Percentiles rank a stretch among this genome's conserved stretches.
phyloP scores from a whole-genome alignment of 2,797 vertebrate species.

The Sternarchorhynchus goeldii region DNA sequence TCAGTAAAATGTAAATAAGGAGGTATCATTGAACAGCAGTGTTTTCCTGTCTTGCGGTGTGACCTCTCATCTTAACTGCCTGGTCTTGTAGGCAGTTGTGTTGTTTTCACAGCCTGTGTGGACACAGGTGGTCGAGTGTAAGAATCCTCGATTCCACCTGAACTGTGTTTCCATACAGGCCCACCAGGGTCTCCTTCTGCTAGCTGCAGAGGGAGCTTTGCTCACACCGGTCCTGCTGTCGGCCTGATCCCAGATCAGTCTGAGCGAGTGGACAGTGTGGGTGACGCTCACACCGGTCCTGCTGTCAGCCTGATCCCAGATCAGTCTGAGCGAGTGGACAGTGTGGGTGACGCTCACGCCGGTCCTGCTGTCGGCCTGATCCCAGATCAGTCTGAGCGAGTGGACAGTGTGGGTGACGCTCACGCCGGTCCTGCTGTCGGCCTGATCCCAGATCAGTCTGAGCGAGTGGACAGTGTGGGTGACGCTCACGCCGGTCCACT shows the following conservation, averaged over 20 bases:
- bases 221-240: no score
- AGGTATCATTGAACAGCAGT: no score
- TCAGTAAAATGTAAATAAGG: no score
- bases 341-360: conserved; percentile 54
- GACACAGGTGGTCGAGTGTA: no score
- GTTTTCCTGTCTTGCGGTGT: no score
- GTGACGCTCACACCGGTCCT: conserved; percentile 11
- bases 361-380: no score
- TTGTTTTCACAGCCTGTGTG: no score
- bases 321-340: conserved; percentile 32
- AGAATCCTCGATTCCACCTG: neutral
- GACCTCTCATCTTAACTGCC: no score
- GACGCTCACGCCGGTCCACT: conserved; percentile 53
- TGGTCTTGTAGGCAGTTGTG: no score
- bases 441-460: conserved; percentile 36
- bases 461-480: conserved; percentile 42
- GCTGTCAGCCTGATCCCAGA: conserved; percentile 12
- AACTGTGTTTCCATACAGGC: neutral
- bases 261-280: conserved; percentile 37
- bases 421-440: no score
- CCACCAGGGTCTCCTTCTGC: neutral
- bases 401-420: conserved; percentile 49
- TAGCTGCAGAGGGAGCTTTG: neutral
- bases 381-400: conserved; percentile 36
- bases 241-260: conserved; percentile 34